phyloP scores from a whole-genome alignment of 2,113 vertebrate genomes.

The Solenodon paradoxus region DNA sequence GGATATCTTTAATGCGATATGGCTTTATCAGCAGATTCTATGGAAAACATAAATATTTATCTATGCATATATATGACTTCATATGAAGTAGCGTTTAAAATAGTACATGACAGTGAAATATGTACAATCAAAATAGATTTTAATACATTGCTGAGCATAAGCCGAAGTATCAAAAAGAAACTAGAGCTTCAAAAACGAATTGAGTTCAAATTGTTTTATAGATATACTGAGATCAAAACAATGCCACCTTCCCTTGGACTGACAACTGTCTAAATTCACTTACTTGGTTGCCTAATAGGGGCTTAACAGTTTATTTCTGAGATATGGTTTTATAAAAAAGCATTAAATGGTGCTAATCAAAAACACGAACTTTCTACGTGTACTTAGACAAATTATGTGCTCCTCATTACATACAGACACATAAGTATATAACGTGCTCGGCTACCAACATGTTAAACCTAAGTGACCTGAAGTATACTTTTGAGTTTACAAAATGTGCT shows the following conservation, averaged over 20 bases:
- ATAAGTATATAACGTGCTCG: not conserved
- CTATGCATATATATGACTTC: too few species aligned
- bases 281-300: not conserved
- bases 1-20: slow-evolving; percentile 35
- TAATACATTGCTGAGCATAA: not conserved
- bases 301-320: slow-evolving; percentile 43
- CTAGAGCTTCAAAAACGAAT: not conserved
- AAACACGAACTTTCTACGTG: not conserved
- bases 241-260: not conserved
- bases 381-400: not conserved
- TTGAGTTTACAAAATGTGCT: slow-evolving; percentile 11
- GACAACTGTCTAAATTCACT: not conserved
- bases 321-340: not conserved
- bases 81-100: not conserved
- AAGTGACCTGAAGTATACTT: not conserved
- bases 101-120: not conserved
- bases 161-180: not conserved
- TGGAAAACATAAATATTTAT: not conserved
- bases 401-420: not conserved
- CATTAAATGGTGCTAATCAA: not conserved
- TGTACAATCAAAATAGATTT: slow-evolving; percentile 17
- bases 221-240: slow-evolving; percentile 19
- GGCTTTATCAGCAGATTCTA: not conserved
- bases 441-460: not conserved
- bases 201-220: not conserved